Conservation (phyloP, 2,888 invertebrate species). For the Yponomeuta plumbellus region DNA sequence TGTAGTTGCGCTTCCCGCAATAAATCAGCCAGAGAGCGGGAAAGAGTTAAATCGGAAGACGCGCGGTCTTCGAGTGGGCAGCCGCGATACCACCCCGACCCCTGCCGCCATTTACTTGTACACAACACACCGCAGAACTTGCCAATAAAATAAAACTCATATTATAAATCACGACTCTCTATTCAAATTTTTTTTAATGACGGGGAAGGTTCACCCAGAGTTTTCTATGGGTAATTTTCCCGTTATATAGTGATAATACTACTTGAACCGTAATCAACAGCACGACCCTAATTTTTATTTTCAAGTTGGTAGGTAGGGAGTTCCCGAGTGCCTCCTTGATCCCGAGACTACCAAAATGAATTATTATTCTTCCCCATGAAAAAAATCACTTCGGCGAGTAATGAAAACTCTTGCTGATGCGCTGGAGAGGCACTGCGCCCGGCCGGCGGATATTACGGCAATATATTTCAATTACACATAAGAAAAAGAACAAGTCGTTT, state of each 20-base stretch:
- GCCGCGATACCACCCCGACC: constrained; percentile 34
- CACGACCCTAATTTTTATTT: constrained; percentile 23
- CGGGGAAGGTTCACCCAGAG: not conserved
- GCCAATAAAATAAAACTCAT: constrained; percentile 18
- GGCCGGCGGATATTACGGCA: constrained; percentile 74
- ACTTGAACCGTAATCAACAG: constrained; percentile 29
- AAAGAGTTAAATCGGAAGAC: constrained; percentile 52
- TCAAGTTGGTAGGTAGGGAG: constrained; percentile 47
- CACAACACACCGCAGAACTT: constrained; percentile 4
- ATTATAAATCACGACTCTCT: constrained; percentile 9
- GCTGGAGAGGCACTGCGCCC: constrained; percentile 64
- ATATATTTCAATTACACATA: constrained; percentile 77
- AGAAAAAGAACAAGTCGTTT: constrained; percentile 76
- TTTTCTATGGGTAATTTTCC: constrained; percentile 7
- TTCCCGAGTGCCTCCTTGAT: constrained; percentile 49
- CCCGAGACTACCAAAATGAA: constrained; percentile 64
- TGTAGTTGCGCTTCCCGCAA: constrained; percentile 48
- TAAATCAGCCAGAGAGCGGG: constrained; percentile 58
- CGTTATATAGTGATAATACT: constrained; percentile 6
- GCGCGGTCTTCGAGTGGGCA: constrained; percentile 46
- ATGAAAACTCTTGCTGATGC: constrained; percentile 73
- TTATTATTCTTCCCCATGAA: constrained; percentile 69
- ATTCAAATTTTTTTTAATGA: not conserved
- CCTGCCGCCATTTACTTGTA: not conserved
- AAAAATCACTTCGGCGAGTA: constrained; percentile 70